Evolutionary conservation across 2,797 vertebrate species (phyloP).

Genomic region (Myotis daubentonii): DNA sequence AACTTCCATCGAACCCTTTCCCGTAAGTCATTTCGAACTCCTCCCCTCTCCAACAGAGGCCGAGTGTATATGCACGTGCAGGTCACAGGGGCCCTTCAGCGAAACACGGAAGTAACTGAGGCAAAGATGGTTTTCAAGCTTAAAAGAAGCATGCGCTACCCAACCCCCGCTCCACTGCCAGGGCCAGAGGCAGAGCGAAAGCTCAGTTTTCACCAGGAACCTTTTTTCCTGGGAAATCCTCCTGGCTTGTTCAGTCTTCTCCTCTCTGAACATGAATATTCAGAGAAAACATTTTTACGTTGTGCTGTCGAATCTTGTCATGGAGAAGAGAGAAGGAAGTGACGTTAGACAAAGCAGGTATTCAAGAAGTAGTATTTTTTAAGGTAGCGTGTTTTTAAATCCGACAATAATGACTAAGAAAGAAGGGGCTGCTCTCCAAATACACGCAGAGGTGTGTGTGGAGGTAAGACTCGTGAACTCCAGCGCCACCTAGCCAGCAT

Average conservation of each 20-base stretch:
- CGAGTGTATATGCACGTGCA: background rate
- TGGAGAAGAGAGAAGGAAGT: conserved; percentile 35
- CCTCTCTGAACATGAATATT: conserved; percentile 49
- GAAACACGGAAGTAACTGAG: background rate
- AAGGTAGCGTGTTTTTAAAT: conserved; percentile 25
- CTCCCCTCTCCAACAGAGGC: background rate
- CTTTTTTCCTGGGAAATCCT: background rate
- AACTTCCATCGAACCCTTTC: background rate
- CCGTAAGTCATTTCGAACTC: background rate
- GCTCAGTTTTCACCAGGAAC: conserved; percentile 11
- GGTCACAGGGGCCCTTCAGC: background rate
- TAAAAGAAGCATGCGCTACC: background rate
- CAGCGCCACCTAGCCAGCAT: conserved; percentile 59
- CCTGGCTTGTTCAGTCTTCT: background rate
- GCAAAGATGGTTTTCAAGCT: background rate
- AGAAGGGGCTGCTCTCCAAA: background rate
- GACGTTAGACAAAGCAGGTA: background rate
- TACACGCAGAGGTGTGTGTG: background rate
- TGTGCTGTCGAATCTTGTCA: conserved; percentile 27
- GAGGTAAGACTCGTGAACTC: background rate
- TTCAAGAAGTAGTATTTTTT: conserved; percentile 30
- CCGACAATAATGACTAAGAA: background rate
- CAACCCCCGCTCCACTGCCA: background rate
- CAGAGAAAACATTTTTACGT: conserved; percentile 34
- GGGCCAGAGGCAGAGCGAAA: background rate